Evolutionary conservation across 2,888 invertebrate genomes (phyloP), one percentile per base, ranked within the genome.

Genomic region (Acheta domesticus): DNA sequence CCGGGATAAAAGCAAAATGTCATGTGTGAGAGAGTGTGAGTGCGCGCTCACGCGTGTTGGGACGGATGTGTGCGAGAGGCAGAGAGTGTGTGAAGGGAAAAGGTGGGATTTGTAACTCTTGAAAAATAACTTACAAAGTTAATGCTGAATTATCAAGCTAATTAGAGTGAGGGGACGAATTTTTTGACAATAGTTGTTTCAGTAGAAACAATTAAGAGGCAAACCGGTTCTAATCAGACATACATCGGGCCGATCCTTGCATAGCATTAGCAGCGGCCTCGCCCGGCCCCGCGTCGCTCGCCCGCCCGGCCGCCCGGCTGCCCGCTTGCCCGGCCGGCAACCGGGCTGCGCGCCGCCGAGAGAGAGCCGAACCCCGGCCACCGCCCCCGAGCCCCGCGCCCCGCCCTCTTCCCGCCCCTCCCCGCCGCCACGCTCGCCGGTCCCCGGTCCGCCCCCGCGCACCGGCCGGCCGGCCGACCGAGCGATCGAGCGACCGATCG

Each of bases 131-230:
- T 62, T 62, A 16, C 62, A 14, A n/a, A 62, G 62, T n/a, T 62
- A 62, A 62, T 14, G 62, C 62, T 62, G 14, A 62, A n/a, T 62
- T 62, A 62, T 62, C 62, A 62, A 62, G n/a, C 62, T 14, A 62
- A 62, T 62, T 62, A n/a, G 62, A 62, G 62, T 3, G 62, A 62
- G 62, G 11, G 62, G 62, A 62, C 62, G 62, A n/a, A 62, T 62
- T 62, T 62, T 62, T 62, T 62, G 62, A 62, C 62, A 62, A 62
- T 62, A 62, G 62, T 16, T 62, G 62, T 62, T 62, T 62, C 14
- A 62, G 14, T 62, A 62, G 62, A n/a, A 62, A 62, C 62, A 62
- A 62, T 62, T 62, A 62, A 62, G 62, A 62, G 36, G 62, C 62
- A 62, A 62, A 62, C 62, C 62, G n/a, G 62, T 62, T 62, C 62